Conservation (phyloP, 1,140 invertebrate genomes). For the Protaetia brevitarsis region DNA sequence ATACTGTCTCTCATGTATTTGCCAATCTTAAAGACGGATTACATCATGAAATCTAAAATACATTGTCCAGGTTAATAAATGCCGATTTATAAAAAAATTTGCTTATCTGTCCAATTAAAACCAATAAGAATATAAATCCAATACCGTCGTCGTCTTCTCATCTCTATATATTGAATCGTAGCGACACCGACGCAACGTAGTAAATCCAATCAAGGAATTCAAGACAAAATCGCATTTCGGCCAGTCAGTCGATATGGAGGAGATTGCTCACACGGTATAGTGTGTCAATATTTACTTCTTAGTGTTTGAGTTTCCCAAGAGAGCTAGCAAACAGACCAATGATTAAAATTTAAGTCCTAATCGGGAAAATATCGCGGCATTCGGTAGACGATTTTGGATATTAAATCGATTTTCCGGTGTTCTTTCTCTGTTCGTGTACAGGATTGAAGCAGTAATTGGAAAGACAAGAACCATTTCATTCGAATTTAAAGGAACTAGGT, state of each 20-base stretch:
- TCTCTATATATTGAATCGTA: background rate
- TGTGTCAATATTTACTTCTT: background rate
- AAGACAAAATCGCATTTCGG: background rate
- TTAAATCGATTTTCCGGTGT: background rate
- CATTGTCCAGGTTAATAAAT: too few relatives aligned
- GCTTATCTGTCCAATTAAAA: too few relatives aligned
- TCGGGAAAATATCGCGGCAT: background rate
- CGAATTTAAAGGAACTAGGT: too few relatives aligned
- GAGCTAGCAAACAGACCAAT: background rate
- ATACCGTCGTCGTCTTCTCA: too few relatives aligned
- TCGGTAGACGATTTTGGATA: background rate
- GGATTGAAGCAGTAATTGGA: too few relatives aligned
- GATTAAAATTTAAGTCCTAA: constrained; percentile 9
- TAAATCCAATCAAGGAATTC: background rate
- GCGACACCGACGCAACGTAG: background rate
- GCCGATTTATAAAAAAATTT: too few relatives aligned
- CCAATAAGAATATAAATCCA: too few relatives aligned
- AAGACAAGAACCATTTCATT: too few relatives aligned
- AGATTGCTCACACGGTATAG: background rate
- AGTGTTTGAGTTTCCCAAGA: background rate
- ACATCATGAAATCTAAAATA: too few relatives aligned
- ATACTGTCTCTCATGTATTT: too few relatives aligned
- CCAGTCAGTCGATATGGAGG: background rate
- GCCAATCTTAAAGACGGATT: too few relatives aligned
- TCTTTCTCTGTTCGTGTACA: background rate